Base-by-base conservation (phyloP, 64 coral and sea anemone species). In the Acropora yongei region DNA sequence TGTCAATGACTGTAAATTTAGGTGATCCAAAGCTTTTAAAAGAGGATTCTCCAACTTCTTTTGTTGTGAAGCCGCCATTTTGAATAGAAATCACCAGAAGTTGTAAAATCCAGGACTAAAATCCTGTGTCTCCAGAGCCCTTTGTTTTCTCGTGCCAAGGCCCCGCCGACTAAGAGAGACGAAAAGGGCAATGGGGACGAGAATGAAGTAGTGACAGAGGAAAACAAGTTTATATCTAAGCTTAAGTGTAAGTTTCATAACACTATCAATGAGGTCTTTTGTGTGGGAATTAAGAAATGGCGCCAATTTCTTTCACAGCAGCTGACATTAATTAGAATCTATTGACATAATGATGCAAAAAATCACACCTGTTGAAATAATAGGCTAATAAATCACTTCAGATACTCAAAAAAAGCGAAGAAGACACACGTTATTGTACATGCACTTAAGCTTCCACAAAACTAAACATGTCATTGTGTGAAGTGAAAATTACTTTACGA, bases 331-430 rank as follows among this genome's bases (percentile, higher is more conserved):
- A 72, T 8, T 39, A 72, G 69, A 63, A 63, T 63, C 58, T 63
- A 63, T 41, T 42, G 69, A 72, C n/a, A 72, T 72, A 20, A 72
- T 72, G 8, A 3, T 20, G n/a, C 39, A 72, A 72, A 20, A 72
- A 72, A 72, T 72, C 69, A 20, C 69, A 72, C 69, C 69, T 72
- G 69, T 39, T 39, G n/a, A 72, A 72, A 72, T 72, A 72, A 72
- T 6, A 72, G 69, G 69, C 69, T 72, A 30, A 42, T 72, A 72
- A 72, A 72, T 72, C 69, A 72, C 69, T 72, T 72, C 39, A 72
- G 69, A 41, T 72, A 42, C 39, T 72, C 69, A 30, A 72, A 63
- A 63, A 63, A 63, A 63, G 58, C 58, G 58, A 63, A 63, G 11
- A 17, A 17, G 58, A 63, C 58, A 72, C n/a, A 72, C 69, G 69